These are phyloP conservation scores for Anguilla pacifica DNA, from an alignment of 2,797 vertebrate genomes.

Conservation along the genomic window DNA sequence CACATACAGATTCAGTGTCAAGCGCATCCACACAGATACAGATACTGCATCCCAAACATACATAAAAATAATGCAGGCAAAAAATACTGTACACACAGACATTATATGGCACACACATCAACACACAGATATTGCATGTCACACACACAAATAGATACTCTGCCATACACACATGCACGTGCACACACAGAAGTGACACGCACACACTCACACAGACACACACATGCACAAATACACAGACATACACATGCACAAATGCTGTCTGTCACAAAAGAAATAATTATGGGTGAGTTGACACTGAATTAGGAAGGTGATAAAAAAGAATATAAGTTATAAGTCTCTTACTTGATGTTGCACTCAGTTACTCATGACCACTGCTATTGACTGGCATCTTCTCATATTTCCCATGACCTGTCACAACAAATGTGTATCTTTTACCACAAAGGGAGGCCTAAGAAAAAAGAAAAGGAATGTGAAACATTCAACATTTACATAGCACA, in stretches of 20 bases:
- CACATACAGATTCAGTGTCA: background rate
- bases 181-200: background rate
- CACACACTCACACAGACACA: background rate
- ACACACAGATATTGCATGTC: background rate
- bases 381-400: constrained; percentile 87
- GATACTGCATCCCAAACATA: too few relatives aligned
- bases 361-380: constrained; percentile 53
- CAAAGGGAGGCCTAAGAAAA: constrained; percentile 67
- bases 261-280: background rate
- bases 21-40: too few relatives aligned
- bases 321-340: background rate
- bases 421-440: constrained; percentile 87
- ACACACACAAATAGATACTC: background rate
- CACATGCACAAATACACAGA: background rate
- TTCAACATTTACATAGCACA: background rate
- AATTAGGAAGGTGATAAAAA: background rate
- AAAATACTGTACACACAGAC: background rate
- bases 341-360: constrained; percentile 62
- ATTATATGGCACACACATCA: background rate
- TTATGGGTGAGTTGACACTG: background rate
- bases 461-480: constrained; percentile 28
- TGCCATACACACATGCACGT: background rate
- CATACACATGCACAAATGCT: background rate
- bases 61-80: background rate
- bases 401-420: constrained; percentile 91